phyloP scores from a whole-genome alignment of 2,797 vertebrate genomes.

The Podarcis lilfordi region DNA sequence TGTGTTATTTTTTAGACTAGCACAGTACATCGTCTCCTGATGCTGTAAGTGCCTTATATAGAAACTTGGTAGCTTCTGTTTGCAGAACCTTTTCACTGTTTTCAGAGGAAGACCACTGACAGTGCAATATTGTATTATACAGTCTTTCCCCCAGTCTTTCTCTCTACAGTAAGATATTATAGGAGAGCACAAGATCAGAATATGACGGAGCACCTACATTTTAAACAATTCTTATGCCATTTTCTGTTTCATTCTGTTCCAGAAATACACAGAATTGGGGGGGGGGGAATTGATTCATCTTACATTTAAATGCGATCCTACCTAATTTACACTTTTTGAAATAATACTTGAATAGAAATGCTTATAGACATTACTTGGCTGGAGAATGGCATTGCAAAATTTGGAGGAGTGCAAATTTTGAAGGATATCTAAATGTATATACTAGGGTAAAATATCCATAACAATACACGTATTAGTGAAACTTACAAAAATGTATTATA shows the following conservation, averaged over 20 bases:
- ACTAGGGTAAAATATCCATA: no score
- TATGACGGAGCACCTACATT: not conserved
- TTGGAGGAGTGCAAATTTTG: no score
- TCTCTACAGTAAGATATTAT: not conserved
- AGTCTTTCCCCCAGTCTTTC: not conserved
- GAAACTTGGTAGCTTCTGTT: conserved; percentile 48
- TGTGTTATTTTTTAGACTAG: conserved; percentile 33
- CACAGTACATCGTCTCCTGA: conserved; percentile 45
- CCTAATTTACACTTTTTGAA: no score
- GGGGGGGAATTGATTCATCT: no score
- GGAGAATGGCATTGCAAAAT: no score
- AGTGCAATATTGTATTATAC: not conserved
- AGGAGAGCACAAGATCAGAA: not conserved
- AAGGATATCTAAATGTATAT: not conserved
- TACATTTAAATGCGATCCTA: no score
- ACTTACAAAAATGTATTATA: no score
- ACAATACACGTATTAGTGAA: no score
- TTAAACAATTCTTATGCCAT: rapidly evolving
- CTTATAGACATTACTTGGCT: no score
- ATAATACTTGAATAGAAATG: no score
- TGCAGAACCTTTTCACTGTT: conserved; percentile 19
- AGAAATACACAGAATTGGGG: not conserved
- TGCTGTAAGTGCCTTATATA: conserved; percentile 55
- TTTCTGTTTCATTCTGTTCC: not conserved
- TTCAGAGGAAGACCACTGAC: conserved; percentile 34